These are phyloP conservation scores for Nerophis ophidion DNA, from an alignment of 2,113 vertebrate species.

Conservation along the genomic window DNA sequence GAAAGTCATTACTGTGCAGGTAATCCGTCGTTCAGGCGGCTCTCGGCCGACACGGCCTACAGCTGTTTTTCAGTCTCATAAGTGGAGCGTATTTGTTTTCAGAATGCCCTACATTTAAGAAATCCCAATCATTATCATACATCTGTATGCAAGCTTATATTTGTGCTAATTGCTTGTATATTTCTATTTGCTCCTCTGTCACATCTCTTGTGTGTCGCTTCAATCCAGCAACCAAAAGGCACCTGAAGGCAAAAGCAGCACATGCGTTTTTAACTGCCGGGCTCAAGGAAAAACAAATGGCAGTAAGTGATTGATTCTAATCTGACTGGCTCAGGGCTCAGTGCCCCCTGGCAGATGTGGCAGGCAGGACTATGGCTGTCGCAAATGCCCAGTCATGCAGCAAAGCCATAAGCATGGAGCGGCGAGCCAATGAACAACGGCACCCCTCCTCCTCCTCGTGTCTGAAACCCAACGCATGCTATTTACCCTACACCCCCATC, in stretches of 20 bases:
- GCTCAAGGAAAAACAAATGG: constrained; percentile 33
- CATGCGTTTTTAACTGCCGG: constrained; percentile 20
- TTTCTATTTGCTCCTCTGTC: background rate
- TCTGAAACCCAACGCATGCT: constrained; percentile 56
- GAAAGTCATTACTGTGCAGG: constrained; percentile 65
- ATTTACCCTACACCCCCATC: constrained; percentile 68
- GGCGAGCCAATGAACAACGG: constrained; percentile 59
- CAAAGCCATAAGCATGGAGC: constrained; percentile 65
- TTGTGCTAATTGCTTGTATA: background rate
- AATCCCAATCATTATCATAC: constrained; percentile 11
- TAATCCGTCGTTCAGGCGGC: constrained; percentile 47
- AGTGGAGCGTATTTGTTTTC: constrained; percentile 42
- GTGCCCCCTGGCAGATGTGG: constrained; percentile 62
- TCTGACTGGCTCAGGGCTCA: constrained; percentile 43
- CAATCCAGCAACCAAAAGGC: background rate
- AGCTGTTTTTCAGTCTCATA: constrained; percentile 41
- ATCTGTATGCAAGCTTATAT: constrained; percentile 11
- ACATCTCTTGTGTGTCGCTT: background rate
- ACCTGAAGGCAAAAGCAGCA: constrained; percentile 20
- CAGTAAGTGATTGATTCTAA: constrained; percentile 63
- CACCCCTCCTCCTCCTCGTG: constrained; percentile 45
- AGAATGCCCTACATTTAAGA: constrained; percentile 50
- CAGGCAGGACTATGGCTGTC: constrained; percentile 64
- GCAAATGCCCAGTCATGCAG: constrained; percentile 76
- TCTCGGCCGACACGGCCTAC: constrained; percentile 30